A percentile compares a stretch with the other conserved stretches of the same genome.
Conservation (phyloP, 2,888 invertebrate genomes). For the Caenorhabditis angaria region DNA sequence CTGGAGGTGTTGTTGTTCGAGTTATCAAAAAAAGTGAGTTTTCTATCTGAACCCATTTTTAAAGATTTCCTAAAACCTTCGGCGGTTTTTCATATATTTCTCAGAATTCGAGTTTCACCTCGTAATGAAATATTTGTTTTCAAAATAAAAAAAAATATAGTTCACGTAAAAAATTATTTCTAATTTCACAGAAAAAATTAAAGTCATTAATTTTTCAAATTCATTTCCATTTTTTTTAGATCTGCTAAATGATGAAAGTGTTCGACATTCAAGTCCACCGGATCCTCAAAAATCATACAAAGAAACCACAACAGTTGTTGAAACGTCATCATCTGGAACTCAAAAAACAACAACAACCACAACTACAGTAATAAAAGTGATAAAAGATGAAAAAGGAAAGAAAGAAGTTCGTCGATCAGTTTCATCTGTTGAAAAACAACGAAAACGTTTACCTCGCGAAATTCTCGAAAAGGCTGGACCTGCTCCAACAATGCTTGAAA, state of each 20-base stretch:
- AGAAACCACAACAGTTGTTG: constrained; percentile 26
- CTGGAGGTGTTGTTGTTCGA: constrained; percentile 42
- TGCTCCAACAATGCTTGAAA: constrained; percentile 48
- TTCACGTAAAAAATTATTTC: no score
- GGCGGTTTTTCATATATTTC: no score
- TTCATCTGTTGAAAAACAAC: constrained; percentile 24
- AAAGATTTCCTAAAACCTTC: no score
- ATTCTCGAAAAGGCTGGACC: constrained; percentile 48
- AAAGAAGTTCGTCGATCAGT: constrained; percentile 35
- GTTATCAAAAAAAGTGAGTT: constrained; percentile 37
- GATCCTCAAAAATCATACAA: constrained; percentile 35
- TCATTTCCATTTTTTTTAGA: neutral
- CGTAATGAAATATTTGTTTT: no score
- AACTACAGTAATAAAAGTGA: constrained; percentile 27
- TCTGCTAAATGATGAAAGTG: constrained; percentile 12
- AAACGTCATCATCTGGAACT: constrained; percentile 11
- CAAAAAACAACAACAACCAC: constrained; percentile 26
- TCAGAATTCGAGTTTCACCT: no score
- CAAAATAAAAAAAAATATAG: no score
- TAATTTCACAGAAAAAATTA: no score
- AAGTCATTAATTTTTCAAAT: no score
- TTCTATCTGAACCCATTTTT: neutral
- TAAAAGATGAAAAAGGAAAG: constrained; percentile 38
- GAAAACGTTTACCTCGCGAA: constrained; percentile 41
- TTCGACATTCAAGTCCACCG: constrained; percentile 34